A percentile compares a stretch with the other conserved stretches of the same genome.
Evolutionary conservation across 2,797 vertebrate genomes (phyloP).

Genomic region (Poeciliopsis presidionis): DNA sequence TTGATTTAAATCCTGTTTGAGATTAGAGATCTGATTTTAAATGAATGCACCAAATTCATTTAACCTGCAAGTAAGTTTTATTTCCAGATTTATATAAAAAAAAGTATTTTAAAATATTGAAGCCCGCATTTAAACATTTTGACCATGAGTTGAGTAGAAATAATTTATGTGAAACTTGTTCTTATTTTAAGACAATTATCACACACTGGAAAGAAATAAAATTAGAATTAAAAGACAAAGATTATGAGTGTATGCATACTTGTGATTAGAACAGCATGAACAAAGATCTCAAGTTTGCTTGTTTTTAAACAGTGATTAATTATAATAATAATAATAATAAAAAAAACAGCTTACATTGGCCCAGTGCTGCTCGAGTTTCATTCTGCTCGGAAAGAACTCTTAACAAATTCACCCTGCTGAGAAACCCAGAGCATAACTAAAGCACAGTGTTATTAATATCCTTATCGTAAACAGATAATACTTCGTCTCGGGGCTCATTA

Average conservation of each 20-base stretch:
- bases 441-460: slow-evolving; percentile 80
- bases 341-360: background rate
- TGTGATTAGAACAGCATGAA: background rate
- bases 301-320: background rate
- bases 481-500: slow-evolving; percentile 75
- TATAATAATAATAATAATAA: background rate
- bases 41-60: background rate
- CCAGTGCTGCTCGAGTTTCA: slow-evolving; percentile 5
- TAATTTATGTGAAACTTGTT: background rate
- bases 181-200: background rate
- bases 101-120: background rate
- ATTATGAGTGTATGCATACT: background rate
- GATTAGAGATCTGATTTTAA: background rate
- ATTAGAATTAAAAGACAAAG: background rate
- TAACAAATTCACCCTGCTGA: slow-evolving; percentile 63
- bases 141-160: background rate
- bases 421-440: slow-evolving; percentile 68
- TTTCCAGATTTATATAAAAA: background rate
- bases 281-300: background rate
- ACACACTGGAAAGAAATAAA: background rate
- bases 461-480: slow-evolving; percentile 82
- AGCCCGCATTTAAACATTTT: background rate
- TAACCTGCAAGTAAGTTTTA: background rate
- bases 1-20: background rate
- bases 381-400: slow-evolving; percentile 45